Percentiles rank a stretch among this genome's conserved stretches.
Evolutionary conservation across 1,140 invertebrate species (phyloP).

Genomic region (Colletes gigas): DNA sequence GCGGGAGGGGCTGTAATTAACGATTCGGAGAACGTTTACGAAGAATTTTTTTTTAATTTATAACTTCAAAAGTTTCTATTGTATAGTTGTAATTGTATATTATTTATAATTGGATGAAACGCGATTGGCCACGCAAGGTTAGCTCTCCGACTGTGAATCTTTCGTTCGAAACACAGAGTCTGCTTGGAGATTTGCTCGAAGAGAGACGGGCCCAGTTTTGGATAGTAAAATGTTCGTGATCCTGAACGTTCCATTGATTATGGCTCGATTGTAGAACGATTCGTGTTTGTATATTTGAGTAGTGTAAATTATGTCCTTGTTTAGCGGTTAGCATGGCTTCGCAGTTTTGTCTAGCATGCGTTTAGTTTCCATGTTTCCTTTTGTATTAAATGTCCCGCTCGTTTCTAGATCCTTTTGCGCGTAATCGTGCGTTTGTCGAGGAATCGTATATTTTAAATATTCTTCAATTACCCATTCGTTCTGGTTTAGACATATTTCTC

Average conservation of each 20-base stretch:
- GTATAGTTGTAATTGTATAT: neutral
- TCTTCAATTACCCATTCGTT: neutral
- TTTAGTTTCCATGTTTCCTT: neutral
- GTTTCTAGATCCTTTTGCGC: neutral
- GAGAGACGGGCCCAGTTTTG: no score
- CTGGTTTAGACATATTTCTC: no score
- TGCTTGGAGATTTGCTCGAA: no score
- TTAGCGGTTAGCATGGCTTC: slow-evolving; percentile 33
- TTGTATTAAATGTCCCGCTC: neutral
- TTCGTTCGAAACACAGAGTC: neutral
- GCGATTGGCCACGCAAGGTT: neutral
- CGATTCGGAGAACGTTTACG: neutral
- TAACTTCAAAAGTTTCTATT: neutral
- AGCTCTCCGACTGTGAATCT: neutral
- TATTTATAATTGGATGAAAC: neutral
- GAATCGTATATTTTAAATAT: neutral
- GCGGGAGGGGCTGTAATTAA: no score
- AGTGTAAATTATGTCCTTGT: slow-evolving; percentile 20
- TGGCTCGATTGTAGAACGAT: neutral
- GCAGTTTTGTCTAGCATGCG: slow-evolving; percentile 48
- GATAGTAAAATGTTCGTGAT: no score
- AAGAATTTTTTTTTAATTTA: no score
- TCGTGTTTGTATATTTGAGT: slow-evolving; percentile 1
- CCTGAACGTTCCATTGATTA: neutral
- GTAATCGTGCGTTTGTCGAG: neutral